Evolutionary conservation across 2,888 invertebrate genomes (phyloP), one percentile per base, ranked within the genome.

Genomic region (Orthosia cruda): DNA sequence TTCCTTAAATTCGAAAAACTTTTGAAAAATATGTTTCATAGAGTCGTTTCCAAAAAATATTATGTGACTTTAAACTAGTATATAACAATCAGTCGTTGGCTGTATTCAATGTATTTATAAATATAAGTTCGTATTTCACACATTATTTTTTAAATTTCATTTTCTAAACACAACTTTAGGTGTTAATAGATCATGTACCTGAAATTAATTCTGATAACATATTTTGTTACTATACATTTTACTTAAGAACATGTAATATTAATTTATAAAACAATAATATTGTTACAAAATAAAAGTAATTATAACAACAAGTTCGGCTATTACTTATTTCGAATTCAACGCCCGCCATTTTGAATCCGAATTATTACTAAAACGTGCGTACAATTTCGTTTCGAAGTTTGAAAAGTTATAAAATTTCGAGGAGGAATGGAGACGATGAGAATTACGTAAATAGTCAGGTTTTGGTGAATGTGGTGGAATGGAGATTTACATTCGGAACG

Each of bases 361-460:
- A 91, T 93, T 93, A 94, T 95, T 94, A 93, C 87, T 89, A 86
- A 89, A 92, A 93, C 91, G 90, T 92, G 91, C 89, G 54, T 87
- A 90, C 90, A 92, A 93, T 93, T 94, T 90, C 85, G 88, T 87
- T 84, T 87, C 77, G 85, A 89, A 94, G 92, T 94, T 94, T 91
- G 89, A 83, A 89, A 94, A 94, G 94, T 94, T 95, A 92, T 93
- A 92, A 94, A 95, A 94, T 94, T 92, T 77, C 58, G 88, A 61
- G 89, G 77, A 80, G 87, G 87, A 89, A 89, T 89, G 89, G 89
- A 91, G 93, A 91, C 89, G 92, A 89, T 87, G 88, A 81, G 91
- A 91, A 91, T 91, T 92, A 90, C 89, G 91, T 92, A 93, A 94
- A 94, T 92, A 93, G 93, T 91, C 94, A 94, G 94, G 93, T 94